phyloP scores from a whole-genome alignment of 2,888 invertebrate species.

The Latrodectus hesperus region DNA sequence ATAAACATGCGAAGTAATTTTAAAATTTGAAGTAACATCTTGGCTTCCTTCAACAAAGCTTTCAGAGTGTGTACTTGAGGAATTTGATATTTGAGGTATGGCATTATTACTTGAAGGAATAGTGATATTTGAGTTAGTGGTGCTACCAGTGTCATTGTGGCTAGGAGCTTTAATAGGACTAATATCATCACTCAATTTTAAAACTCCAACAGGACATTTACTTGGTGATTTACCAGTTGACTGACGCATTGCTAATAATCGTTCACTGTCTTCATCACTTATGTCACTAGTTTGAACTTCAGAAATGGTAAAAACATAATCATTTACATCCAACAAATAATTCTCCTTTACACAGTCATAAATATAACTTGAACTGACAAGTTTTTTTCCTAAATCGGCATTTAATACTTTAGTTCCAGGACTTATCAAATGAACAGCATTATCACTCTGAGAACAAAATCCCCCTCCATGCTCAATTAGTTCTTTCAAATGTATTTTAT shows the following conservation, averaged over 20 bases:
- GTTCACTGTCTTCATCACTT: conserved; percentile 47
- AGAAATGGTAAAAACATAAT: conserved; percentile 34
- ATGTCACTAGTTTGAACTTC: conserved; percentile 53
- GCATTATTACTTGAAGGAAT: conserved; percentile 2
- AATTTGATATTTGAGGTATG: background rate
- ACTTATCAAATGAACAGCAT: conserved; percentile 43
- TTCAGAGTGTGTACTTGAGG: conserved; percentile 24
- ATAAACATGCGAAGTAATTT: background rate
- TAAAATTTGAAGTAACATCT: background rate
- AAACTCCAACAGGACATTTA: background rate
- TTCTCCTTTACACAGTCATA: conserved; percentile 49
- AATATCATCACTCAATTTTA: background rate
- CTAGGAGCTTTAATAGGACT: background rate
- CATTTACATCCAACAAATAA: conserved; percentile 36
- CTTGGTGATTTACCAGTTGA: background rate
- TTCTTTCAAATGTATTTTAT: conserved; percentile 35
- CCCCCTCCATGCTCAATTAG: conserved; percentile 61
- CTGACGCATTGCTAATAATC: background rate
- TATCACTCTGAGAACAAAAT: conserved; percentile 40
- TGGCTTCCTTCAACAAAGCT: conserved; percentile 36
- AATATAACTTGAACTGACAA: conserved; percentile 35
- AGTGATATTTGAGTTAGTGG: background rate
- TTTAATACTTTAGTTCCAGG: conserved; percentile 61
- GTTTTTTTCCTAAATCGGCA: conserved; percentile 38
- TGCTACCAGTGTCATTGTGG: background rate